These are phyloP conservation scores for Lagopus muta DNA, from an alignment of 2,113 vertebrate genomes.

Conservation along the genomic window DNA sequence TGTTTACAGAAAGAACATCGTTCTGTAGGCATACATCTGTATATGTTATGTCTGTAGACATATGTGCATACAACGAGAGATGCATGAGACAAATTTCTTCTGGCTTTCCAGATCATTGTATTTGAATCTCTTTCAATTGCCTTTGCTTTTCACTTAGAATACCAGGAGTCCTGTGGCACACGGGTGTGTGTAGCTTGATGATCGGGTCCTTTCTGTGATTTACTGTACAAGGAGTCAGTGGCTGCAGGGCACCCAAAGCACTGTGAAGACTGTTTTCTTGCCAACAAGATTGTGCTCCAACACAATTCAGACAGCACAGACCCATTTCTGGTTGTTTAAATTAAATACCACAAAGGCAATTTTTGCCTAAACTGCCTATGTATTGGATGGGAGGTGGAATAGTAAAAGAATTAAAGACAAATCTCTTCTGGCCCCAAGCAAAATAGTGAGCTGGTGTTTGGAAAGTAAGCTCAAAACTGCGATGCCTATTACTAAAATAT, in stretches of 20 bases:
- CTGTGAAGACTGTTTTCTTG: slow-evolving; percentile 13
- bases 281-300: neutral
- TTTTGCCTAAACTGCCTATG: neutral
- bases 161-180: neutral
- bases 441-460: neutral
- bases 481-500: neutral
- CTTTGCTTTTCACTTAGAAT: neutral
- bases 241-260: slow-evolving; percentile 11
- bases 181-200: neutral
- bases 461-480: neutral
- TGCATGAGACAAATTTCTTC: neutral
- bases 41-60: neutral
- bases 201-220: slow-evolving; percentile 21
- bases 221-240: neutral
- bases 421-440: neutral
- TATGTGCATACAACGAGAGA: neutral
- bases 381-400: slow-evolving; percentile 2
- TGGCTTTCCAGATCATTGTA: neutral
- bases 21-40: neutral
- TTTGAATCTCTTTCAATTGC: neutral
- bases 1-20: neutral
- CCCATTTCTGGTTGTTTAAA: slow-evolving; percentile 11
- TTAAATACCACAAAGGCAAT: neutral
- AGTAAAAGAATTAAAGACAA: neutral
- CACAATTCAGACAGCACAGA: neutral